Evolutionary conservation across 2,888 invertebrate genomes (phyloP).

Genomic region (Orgyia antiqua): DNA sequence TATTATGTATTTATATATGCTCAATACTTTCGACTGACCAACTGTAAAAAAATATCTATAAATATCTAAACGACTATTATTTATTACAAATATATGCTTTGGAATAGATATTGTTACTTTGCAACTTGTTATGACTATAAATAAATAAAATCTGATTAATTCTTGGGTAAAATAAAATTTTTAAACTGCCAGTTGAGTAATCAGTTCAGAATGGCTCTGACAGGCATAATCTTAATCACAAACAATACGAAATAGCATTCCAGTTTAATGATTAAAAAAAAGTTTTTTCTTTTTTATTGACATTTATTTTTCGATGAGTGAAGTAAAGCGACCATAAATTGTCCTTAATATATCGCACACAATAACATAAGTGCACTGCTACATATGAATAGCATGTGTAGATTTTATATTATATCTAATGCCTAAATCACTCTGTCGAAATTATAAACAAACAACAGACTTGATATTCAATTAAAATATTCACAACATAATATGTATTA

Average conservation of each 20-base stretch:
- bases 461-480: constrained; percentile 36
- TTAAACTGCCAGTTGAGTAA: too few relatives aligned
- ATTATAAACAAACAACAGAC: constrained; percentile 32
- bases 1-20: constrained; percentile 54
- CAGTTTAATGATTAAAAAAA: too few relatives aligned
- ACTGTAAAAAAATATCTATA: constrained; percentile 59
- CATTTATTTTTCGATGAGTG: too few relatives aligned
- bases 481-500: constrained; percentile 34
- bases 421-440: constrained; percentile 32
- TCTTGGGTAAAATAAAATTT: constrained; percentile 16
- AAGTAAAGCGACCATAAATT: too few relatives aligned
- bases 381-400: constrained; percentile 27
- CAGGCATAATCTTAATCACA: too few relatives aligned
- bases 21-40: constrained; percentile 77
- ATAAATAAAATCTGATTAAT: constrained; percentile 9
- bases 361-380: constrained; percentile 30
- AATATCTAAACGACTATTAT: constrained; percentile 31
- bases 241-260: too few relatives aligned
- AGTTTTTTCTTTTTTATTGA: too few relatives aligned
- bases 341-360: too few relatives aligned
- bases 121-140: constrained; percentile 11
- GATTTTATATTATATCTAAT: constrained; percentile 30
- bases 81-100: constrained; percentile 39
- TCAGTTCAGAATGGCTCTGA: too few relatives aligned
- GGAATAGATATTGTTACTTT: constrained; percentile 23